Conservation (phyloP, 1,140 invertebrate species). For the Eriocheir sinensis region DNA sequence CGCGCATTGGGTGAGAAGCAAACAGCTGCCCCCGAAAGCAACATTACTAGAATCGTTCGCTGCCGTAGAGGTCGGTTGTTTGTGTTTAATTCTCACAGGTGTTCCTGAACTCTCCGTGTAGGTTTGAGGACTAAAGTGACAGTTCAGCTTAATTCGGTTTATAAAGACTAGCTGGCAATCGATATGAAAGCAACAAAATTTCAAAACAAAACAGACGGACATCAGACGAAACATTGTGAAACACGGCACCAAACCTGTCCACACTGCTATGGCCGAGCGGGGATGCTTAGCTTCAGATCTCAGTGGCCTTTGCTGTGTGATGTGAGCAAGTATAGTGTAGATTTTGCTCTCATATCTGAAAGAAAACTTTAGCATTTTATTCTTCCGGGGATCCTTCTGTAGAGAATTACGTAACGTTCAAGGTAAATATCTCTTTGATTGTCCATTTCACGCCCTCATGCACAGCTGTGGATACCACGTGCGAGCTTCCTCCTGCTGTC, state of each 20-base stretch:
- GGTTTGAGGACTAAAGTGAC: too few relatives aligned
- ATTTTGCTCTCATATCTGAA: conserved; percentile 34
- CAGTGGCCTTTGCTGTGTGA: conserved; percentile 62
- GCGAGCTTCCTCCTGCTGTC: background rate
- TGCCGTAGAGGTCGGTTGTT: background rate
- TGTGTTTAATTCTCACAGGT: too few relatives aligned
- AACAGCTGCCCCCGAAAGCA: conserved; percentile 35
- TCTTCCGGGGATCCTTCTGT: background rate
- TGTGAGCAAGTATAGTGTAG: conserved; percentile 51
- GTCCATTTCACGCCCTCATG: background rate
- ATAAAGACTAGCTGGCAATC: too few relatives aligned
- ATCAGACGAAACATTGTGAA: conserved; percentile 33
- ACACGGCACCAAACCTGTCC: background rate
- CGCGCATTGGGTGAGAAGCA: conserved; percentile 63
- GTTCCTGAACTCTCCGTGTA: too few relatives aligned
- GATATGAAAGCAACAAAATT: too few relatives aligned
- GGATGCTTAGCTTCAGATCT: conserved; percentile 71
- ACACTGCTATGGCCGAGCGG: conserved; percentile 54
- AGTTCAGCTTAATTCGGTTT: too few relatives aligned
- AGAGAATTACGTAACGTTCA: background rate
- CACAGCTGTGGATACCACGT: background rate
- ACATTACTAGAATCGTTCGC: background rate
- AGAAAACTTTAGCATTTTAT: conserved; percentile 20
- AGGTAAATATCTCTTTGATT: conserved; percentile 26
- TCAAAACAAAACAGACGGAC: background rate